Evolutionary conservation across 2,888 invertebrate genomes (phyloP).

Genomic region (Agrotis puta): DNA sequence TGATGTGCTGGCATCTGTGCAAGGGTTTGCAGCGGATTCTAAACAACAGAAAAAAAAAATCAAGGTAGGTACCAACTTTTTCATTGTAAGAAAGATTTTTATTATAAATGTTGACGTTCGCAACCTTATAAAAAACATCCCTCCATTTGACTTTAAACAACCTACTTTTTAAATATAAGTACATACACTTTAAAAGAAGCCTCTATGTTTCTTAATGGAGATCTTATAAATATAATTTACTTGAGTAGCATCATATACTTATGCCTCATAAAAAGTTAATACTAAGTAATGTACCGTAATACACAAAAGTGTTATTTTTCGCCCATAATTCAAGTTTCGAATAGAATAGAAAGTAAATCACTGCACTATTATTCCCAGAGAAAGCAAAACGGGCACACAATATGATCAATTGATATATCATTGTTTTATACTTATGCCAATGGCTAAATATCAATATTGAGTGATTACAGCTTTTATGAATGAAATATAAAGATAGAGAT

Average conservation of each 20-base stretch:
- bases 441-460: too few species aligned
- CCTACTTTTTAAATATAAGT: constrained; percentile 2
- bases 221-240: constrained; percentile 1
- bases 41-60: background rate
- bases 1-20: too few species aligned
- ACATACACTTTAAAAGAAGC: background rate
- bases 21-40: background rate
- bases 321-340: constrained; percentile 8
- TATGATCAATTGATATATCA: too few species aligned
- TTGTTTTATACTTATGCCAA: too few species aligned
- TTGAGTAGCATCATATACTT: background rate
- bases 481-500: too few species aligned
- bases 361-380: too few species aligned
- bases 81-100: background rate
- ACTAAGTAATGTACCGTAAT: constrained; percentile 7
- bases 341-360: background rate
- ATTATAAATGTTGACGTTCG: background rate
- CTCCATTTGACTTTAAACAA: background rate
- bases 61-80: background rate
- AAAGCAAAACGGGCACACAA: too few species aligned
- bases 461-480: too few species aligned
- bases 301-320: constrained; percentile 4
- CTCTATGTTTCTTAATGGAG: background rate
- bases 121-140: background rate
- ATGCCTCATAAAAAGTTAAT: constrained; percentile 4